These are phyloP conservation scores for Ariopsis seemanni DNA, from an alignment of 2,113 vertebrate genomes.

Conservation along the genomic window DNA sequence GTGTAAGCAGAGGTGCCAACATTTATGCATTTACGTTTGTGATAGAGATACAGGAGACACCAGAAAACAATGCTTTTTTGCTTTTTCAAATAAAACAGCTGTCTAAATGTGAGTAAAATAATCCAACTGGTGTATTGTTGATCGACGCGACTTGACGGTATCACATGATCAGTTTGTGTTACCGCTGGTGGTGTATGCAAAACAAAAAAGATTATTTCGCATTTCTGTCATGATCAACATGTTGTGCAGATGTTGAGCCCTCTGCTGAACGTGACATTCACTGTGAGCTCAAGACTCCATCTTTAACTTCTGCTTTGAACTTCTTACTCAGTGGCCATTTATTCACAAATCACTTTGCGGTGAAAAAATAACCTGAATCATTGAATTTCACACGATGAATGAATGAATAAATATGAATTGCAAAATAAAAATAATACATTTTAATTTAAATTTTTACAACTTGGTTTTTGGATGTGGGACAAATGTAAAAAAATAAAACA, in stretches of 20 bases:
- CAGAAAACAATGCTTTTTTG: background rate
- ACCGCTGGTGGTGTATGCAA: too few relatives aligned
- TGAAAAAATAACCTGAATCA: background rate
- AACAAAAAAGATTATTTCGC: too few relatives aligned
- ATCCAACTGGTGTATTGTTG: too few relatives aligned
- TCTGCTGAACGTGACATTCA: background rate
- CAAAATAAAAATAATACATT: background rate
- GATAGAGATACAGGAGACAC: background rate
- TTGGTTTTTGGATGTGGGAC: background rate
- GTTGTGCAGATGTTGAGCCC: background rate
- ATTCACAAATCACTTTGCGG: background rate
- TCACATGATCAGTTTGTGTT: too few relatives aligned
- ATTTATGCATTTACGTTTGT: background rate
- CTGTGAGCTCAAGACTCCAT: background rate
- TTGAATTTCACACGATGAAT: background rate
- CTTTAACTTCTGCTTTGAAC: background rate
- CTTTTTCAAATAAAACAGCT: background rate
- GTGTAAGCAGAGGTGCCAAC: background rate
- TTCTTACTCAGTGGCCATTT: conserved; percentile 7
- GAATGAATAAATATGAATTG: background rate
- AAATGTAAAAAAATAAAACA: background rate
- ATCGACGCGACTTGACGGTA: too few relatives aligned
- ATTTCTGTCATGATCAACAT: background rate
- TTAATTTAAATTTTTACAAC: background rate
- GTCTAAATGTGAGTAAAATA: background rate